phyloP scores from a whole-genome alignment of 2,888 invertebrate genomes.

The Scaptomyza tumidula region DNA sequence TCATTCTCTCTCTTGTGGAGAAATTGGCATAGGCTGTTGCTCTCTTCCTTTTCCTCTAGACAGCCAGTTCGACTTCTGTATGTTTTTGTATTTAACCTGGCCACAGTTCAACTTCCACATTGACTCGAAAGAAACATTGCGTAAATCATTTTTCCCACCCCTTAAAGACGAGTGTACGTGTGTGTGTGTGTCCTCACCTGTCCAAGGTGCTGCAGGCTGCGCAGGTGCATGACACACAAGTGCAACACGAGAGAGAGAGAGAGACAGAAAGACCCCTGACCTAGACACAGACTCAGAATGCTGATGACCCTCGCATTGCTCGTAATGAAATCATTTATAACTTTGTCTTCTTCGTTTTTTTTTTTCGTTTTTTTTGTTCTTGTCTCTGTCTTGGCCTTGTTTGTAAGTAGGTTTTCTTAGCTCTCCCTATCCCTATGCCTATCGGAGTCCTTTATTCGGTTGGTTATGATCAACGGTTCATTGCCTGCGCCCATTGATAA shows the following conservation, averaged over 20 bases:
- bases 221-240: conserved; percentile 53
- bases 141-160: conserved; percentile 79
- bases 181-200: conserved; percentile 46
- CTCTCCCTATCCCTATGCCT: background rate
- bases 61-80: conserved; percentile 6
- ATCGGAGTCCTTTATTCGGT: conserved; percentile 18
- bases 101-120: conserved; percentile 18
- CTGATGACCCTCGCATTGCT: conserved; percentile 58
- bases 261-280: conserved; percentile 34
- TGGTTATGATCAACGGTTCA: conserved; percentile 17
- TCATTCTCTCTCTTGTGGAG: conserved; percentile 3
- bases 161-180: conserved; percentile 23
- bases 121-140: conserved; percentile 41
- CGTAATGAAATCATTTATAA: conserved; percentile 78
- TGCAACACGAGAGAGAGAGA: too few species aligned
- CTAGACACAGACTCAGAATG: conserved; percentile 16
- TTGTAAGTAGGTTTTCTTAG: conserved; percentile 31
- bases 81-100: conserved; percentile 42
- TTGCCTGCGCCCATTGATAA: conserved; percentile 37
- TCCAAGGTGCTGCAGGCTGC: conserved; percentile 49
- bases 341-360: conserved; percentile 57
- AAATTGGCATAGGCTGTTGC: conserved; percentile 12
- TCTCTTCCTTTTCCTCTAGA: background rate
- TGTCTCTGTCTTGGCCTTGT: conserved; percentile 13
- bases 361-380: conserved; percentile 9